Base-by-base conservation (phyloP, 2,797 vertebrate species). In the Pangasius mekongensis region DNA sequence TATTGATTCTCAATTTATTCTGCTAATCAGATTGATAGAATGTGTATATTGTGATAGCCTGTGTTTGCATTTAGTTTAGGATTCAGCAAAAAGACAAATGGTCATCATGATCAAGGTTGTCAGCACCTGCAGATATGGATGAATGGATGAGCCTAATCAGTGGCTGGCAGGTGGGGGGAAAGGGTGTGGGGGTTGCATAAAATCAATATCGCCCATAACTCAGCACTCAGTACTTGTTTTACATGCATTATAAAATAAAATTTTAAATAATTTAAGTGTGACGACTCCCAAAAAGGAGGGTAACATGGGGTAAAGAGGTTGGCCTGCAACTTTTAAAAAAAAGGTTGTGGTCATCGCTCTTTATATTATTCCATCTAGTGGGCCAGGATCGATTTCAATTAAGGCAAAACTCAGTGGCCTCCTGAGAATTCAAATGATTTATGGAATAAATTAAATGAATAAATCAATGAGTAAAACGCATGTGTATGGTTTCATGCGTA, bases 341-440 rank as follows among this genome's bases (percentile, higher is more conserved):
- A 39, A 1, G n/a, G 10, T 14, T 81, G 5, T 22, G 56, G 52
- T 86, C 85, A 60, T 84, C 43, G 14, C 27, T 66, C 9, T 47
- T 76, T 74, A 73, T 84, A 56, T 87, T 89, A 82, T 84, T 84
- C 22, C 43, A 90, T 92, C 87, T 88, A 82, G 39, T 30, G 24
- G 88, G 88, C 90, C 80, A 91, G 91, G 93, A 94, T 94, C 91
- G 83, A 94, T 95, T 93, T 94, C 88, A 90, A 94, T 93, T 93
- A 92, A 90, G 82, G 58, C 91, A 88, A 85, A 47, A 47, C 9
- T n/a, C n/a, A 86, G 78, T 91, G 91, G 92, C 87, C 88, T 89
- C 85, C 87, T 93, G 54, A 22, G 49, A 60, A 62, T 54, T 56
- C 4, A 36, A 18, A 30, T 69, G 0, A 56, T 71, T 54, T 36